Evolutionary conservation across 2,113 vertebrate genomes (phyloP).

Genomic region (Calyptomena viridis): DNA sequence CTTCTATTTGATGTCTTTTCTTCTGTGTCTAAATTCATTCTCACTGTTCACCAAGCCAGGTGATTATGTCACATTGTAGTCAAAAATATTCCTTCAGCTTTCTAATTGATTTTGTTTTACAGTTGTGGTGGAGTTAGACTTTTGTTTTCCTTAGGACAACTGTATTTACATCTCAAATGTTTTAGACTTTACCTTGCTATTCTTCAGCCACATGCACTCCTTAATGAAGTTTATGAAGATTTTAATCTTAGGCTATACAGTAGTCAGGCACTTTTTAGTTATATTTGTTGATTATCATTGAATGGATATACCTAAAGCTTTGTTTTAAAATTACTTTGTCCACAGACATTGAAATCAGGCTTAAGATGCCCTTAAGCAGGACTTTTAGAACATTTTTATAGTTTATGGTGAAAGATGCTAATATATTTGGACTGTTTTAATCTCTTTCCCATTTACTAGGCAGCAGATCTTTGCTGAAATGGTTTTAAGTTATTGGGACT

Average conservation of each 20-base stretch:
- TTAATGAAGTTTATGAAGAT: constrained; percentile 20
- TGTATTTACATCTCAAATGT: not conserved
- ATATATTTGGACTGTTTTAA: not conserved
- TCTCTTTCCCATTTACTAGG: not conserved
- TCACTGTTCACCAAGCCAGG: not conserved
- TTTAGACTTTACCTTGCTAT: not conserved
- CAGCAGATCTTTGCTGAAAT: not conserved
- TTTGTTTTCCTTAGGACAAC: not conserved
- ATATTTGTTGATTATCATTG: not conserved
- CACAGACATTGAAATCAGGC: not conserved
- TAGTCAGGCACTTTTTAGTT: constrained; percentile 17
- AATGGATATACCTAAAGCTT: not conserved
- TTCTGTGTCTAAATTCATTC: not conserved
- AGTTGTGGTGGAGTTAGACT: not conserved
- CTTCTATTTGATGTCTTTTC: not conserved
- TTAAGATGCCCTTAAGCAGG: not conserved
- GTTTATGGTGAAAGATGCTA: not conserved
- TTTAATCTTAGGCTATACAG: constrained; percentile 6
- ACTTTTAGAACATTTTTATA: not conserved
- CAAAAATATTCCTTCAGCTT: not conserved
- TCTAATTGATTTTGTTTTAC: not conserved
- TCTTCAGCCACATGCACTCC: not conserved
- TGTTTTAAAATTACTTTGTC: constrained; percentile 7
- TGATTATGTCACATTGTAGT: not conserved
- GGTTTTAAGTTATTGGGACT: not conserved